phyloP scores from a whole-genome alignment of 2,888 invertebrate genomes.

The Oscheius myriophilus region DNA sequence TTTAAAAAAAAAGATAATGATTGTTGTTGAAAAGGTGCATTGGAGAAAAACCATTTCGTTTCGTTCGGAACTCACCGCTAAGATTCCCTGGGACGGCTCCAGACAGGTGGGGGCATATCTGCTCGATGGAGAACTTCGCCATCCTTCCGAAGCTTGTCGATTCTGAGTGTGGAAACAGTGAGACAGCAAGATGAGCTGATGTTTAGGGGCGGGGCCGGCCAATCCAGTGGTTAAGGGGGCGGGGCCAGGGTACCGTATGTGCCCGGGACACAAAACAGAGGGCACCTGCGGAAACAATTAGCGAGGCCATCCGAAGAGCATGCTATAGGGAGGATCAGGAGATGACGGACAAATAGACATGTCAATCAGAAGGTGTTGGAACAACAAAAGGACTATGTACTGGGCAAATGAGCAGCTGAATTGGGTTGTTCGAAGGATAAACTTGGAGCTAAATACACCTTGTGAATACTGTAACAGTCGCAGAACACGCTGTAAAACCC shows the following conservation, averaged over 20 bases:
- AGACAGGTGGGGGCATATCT: slow-evolving; percentile 55
- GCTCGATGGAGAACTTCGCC: slow-evolving; percentile 52
- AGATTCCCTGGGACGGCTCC: background rate
- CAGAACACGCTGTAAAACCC: too few species aligned
- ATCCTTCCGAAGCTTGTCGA: slow-evolving; percentile 26
- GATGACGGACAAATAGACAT: too few species aligned
- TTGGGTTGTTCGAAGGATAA: too few species aligned
- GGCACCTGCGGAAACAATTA: slow-evolving; percentile 23
- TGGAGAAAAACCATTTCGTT: background rate
- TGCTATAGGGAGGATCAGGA: slow-evolving; percentile 14
- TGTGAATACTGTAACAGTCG: too few species aligned
- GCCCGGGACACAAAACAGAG: slow-evolving; percentile 9
- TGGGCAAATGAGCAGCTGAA: too few species aligned
- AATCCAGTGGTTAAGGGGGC: slow-evolving; percentile 16
- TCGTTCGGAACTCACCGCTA: slow-evolving; percentile 10
- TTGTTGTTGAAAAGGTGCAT: background rate
- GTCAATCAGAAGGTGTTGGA: too few species aligned
- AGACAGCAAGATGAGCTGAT: slow-evolving; percentile 7
- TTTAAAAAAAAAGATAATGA: background rate
- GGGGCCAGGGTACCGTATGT: slow-evolving; percentile 19
- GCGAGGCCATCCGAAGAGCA: background rate
- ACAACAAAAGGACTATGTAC: too few species aligned
- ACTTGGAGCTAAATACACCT: too few species aligned
- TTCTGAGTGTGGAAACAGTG: slow-evolving; percentile 4
- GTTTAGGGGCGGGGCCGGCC: slow-evolving; percentile 21